Evolutionary conservation across 2,888 invertebrate genomes (phyloP).

Genomic region (Clunio marinus): DNA sequence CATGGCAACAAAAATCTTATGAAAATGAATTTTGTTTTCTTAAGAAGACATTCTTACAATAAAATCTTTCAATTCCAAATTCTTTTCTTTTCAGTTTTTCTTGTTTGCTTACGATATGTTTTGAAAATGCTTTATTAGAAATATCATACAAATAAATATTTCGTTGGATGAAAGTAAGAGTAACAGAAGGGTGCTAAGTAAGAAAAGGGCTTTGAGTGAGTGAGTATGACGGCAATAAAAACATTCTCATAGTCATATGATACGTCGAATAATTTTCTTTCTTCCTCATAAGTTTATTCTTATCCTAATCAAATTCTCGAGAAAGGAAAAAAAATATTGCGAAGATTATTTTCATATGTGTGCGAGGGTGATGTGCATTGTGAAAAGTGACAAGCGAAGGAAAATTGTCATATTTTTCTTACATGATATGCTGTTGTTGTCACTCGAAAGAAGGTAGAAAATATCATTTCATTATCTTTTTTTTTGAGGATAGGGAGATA

Average conservation of each 20-base stretch:
- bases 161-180: background rate
- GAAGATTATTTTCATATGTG: slow-evolving; percentile 3
- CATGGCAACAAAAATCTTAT: too few species aligned
- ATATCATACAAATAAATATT: too few species aligned
- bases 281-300: background rate
- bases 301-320: slow-evolving; percentile 15
- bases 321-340: slow-evolving; percentile 15
- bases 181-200: background rate
- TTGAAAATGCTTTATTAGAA: too few species aligned
- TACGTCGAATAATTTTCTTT: slow-evolving; percentile 4
- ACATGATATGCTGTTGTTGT: slow-evolving; percentile 2
- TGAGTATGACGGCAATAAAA: slow-evolving; percentile 15
- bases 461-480: background rate
- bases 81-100: too few species aligned
- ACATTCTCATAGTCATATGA: slow-evolving; percentile 9
- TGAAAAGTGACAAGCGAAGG: background rate
- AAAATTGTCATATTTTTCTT: slow-evolving; percentile 1
- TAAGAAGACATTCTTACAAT: too few species aligned
- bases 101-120: too few species aligned
- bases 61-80: too few species aligned
- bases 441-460: background rate
- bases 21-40: too few species aligned
- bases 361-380: slow-evolving; percentile 2
- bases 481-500: too few species aligned
- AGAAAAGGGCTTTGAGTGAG: background rate